Evolutionary conservation across 2,797 vertebrate species (phyloP), one percentile per base, ranked within the genome.

Genomic region (Oryzias sinensis): DNA sequence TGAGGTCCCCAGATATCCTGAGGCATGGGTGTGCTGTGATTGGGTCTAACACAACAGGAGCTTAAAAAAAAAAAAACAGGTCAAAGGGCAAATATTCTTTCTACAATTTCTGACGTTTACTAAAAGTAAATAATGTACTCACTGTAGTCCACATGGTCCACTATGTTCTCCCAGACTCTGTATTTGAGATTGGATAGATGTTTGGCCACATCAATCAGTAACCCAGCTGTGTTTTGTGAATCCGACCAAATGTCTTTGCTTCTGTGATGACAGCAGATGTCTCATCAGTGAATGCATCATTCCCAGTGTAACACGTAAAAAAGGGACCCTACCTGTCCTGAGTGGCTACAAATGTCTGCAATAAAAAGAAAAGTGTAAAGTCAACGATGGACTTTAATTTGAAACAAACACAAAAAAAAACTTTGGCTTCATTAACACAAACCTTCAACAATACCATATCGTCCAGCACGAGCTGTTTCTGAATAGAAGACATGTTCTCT

Each of bases 1-100:
- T 90, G 51, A 92, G 85, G 62, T 92, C 81, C 5, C 88, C 84
- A 0, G 90, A 93, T 71, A 93, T 85, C 70, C 84, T 79, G 74
- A 92, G 87, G 64, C 86, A 88, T 16, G 91, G 91, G 76, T 91
- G 91, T 44, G 91, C 89, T 56, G 92, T 90, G 79, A 91, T 92
- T 68, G 89, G 88, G 70, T 93, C 92, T 70, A 92, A 75, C 50
- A 83, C 92, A 64, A 93, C 88, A 6, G 90, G 86, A 58, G 68
- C 92, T 92, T 59, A 70, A 59, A 65, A 37, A 37, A 65, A 37
- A 37, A 43, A 57, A 44, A 76, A 62, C 59, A 81, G 58, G 37
- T 16, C 17, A 59, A 43, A 25, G 6, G 33, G 11, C 33, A 13
- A 37, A 37, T 37, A n/a, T 11, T 37, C 3, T 37, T 41, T 22